phyloP scores from a whole-genome alignment of 2,113 vertebrate genomes.

The Tiliqua scincoides region DNA sequence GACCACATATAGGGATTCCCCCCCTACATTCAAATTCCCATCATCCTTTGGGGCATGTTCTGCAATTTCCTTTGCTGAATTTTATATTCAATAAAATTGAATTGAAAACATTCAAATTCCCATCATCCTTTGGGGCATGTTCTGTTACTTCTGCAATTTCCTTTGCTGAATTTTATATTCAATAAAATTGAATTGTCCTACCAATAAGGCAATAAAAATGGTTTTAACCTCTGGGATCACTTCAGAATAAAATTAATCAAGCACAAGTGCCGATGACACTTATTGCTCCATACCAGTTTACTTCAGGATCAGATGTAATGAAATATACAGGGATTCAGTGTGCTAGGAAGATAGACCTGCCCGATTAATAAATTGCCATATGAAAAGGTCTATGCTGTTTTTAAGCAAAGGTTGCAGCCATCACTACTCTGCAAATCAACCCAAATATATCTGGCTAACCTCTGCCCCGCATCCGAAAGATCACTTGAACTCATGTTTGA shows the following conservation, averaged over 20 bases:
- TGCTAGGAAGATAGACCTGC: not conserved
- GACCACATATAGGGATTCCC: not conserved
- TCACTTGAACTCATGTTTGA: constrained; percentile 19
- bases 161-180: constrained; percentile 8
- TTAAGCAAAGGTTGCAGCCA: not conserved
- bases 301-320: constrained; percentile 41
- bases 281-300: constrained; percentile 41
- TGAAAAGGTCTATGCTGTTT: not conserved
- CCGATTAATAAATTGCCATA: constrained; percentile 3
- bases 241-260: constrained; percentile 45
- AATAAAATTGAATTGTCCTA: constrained; percentile 44
- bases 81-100: constrained; percentile 32
- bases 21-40: not conserved
- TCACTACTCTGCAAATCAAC: not conserved
- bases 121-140: not conserved
- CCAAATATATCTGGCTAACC: not conserved
- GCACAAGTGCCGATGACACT: constrained; percentile 15
- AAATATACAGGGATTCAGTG: constrained; percentile 32
- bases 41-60: not conserved
- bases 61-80: not conserved
- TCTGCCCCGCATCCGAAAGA: not conserved
- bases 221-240: constrained; percentile 27
- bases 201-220: constrained; percentile 48
- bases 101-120: constrained; percentile 28
- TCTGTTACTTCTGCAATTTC: not conserved